Conservation (phyloP, 2,888 invertebrate genomes). For the Lingula anatina region DNA sequence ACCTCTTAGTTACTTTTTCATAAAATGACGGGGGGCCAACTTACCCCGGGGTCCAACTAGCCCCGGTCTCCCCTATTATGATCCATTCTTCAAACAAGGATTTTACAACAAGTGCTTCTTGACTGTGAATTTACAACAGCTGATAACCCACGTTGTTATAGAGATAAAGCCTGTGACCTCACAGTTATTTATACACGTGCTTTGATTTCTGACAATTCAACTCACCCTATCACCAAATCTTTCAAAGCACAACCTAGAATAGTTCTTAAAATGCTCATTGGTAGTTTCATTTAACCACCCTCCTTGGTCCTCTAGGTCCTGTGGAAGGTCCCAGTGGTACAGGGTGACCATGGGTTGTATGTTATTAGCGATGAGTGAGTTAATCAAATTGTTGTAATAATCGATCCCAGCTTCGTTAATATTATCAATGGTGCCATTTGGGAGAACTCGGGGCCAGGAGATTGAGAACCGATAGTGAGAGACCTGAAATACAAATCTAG, state of each 20-base stretch:
- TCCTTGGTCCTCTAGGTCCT: slow-evolving; percentile 51
- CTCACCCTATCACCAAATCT: slow-evolving; percentile 49
- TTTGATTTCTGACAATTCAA: not conserved
- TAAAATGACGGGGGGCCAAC: too few relatives aligned
- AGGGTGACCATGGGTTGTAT: slow-evolving; percentile 61
- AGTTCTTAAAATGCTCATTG: slow-evolving; percentile 47
- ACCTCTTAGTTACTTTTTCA: too few relatives aligned
- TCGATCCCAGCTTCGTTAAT: slow-evolving; percentile 65
- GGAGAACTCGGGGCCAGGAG: slow-evolving; percentile 72
- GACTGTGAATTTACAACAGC: too few relatives aligned
- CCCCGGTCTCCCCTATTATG: too few relatives aligned
- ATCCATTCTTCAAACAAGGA: too few relatives aligned
- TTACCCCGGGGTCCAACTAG: too few relatives aligned
- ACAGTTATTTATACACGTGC: too few relatives aligned
- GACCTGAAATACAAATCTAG: too few relatives aligned
- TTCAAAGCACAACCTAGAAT: slow-evolving; percentile 46
- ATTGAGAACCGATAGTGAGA: slow-evolving; percentile 53
- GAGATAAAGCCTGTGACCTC: too few relatives aligned
- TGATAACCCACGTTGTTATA: too few relatives aligned
- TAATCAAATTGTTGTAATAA: slow-evolving; percentile 73
- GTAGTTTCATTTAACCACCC: slow-evolving; percentile 46
- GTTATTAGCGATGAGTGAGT: slow-evolving; percentile 62
- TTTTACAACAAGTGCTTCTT: too few relatives aligned
- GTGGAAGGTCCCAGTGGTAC: slow-evolving; percentile 54
- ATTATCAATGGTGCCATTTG: slow-evolving; percentile 55